A percentile compares a stretch with the other conserved stretches of the same genome.
Conservation (phyloP, 2,888 invertebrate species). For the Chymomyza fuscimana region DNA sequence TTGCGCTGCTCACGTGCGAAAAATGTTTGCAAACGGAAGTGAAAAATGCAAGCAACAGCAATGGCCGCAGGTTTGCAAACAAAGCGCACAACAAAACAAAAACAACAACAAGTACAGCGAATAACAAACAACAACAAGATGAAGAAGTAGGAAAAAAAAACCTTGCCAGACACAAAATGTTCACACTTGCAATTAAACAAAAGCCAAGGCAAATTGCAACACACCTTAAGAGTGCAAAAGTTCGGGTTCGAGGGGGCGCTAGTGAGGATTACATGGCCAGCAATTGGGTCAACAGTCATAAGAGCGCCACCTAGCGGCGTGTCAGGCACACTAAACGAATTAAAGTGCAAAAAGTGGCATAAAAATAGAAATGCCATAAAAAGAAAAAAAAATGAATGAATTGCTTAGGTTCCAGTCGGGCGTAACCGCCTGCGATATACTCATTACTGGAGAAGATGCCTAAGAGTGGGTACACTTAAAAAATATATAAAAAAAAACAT, state of each 20-base stretch:
- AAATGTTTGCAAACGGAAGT: slow-evolving; percentile 46
- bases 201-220: slow-evolving; percentile 19
- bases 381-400: neutral
- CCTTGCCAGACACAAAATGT: slow-evolving; percentile 47
- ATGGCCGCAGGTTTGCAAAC: slow-evolving; percentile 24
- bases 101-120: slow-evolving; percentile 1
- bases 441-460: too few species aligned
- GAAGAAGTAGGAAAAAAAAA: slow-evolving; percentile 10
- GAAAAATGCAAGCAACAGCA: slow-evolving; percentile 36
- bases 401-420: neutral
- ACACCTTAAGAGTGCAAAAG: neutral
- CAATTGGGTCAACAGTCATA: slow-evolving; percentile 68
- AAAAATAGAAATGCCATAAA: slow-evolving; percentile 53
- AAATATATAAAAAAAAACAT: too few species aligned
- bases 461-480: too few species aligned
- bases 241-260: neutral
- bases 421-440: too few species aligned
- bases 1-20: slow-evolving; percentile 31
- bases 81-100: slow-evolving; percentile 19
- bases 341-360: slow-evolving; percentile 57
- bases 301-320: slow-evolving; percentile 64
- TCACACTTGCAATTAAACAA: slow-evolving; percentile 64
- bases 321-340: slow-evolving; percentile 55
- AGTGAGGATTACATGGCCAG: neutral
- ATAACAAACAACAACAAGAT: slow-evolving; percentile 13